phyloP scores from a whole-genome alignment of 2,888 invertebrate species.

The Ephialtes manifestator region DNA sequence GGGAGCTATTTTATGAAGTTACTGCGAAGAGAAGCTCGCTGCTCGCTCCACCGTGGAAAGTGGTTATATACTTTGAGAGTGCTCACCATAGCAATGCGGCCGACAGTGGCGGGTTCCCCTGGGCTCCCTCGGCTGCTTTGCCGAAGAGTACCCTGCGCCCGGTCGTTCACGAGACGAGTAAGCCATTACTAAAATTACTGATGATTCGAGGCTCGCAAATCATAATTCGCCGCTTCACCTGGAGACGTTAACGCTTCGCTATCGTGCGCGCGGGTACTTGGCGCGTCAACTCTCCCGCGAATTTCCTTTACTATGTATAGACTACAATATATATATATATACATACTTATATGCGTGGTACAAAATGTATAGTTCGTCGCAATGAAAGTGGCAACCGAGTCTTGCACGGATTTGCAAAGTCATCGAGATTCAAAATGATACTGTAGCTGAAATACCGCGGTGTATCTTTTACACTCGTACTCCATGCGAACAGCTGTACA shows the following conservation, averaged over 20 bases:
- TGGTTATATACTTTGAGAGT: conserved; percentile 76
- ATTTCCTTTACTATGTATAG: conserved; percentile 41
- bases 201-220: conserved; percentile 84
- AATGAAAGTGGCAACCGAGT: conserved; percentile 28
- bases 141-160: conserved; percentile 38
- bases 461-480: not conserved
- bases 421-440: conserved; percentile 57
- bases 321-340: conserved; percentile 22
- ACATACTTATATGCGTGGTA: not conserved
- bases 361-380: not conserved
- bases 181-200: conserved; percentile 85
- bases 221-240: conserved; percentile 81
- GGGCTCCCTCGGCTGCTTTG: conserved; percentile 54
- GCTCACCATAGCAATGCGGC: conserved; percentile 37
- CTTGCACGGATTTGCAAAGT: conserved; percentile 46
- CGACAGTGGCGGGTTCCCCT: conserved; percentile 47
- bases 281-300: conserved; percentile 53
- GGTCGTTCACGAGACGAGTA: conserved; percentile 77
- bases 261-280: conserved; percentile 63
- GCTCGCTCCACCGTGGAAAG: conserved; percentile 73
- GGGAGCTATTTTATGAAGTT: conserved; percentile 82
- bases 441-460: not conserved
- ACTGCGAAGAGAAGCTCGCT: conserved; percentile 74
- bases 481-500: not conserved
- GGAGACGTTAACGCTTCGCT: conserved; percentile 73